Base-by-base conservation (phyloP, 1,140 invertebrate genomes). In the Ips typographus region DNA sequence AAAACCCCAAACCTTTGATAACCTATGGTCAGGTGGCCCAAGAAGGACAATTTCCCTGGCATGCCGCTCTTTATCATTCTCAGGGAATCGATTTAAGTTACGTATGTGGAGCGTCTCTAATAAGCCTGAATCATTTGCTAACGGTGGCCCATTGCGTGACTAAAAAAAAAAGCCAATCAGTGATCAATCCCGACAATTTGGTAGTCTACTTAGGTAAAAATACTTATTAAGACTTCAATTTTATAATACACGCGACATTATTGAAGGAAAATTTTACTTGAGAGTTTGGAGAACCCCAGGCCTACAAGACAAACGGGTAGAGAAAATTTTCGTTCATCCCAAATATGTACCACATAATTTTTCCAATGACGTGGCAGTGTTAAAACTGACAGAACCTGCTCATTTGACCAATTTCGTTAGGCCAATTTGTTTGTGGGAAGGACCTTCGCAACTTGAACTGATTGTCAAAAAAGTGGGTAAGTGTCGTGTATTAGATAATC, bases 91-190 rank as follows among this genome's bases (percentile, higher is more conserved):
- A 79, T 65, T 57, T 80, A 42, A 72, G 83, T 51, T 89, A 88
- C 72, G 82, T 82, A 38, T 96, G 94, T 76, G 93, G 93, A 0
- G 93, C 92, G 1, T 93, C 92, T 0, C 81, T 96, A 57, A 88
- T 96, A 4, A 87, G 87, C 0, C 81, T 85, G 1, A 78, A 83
- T 41, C 91, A 92, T 83, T 85, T 95, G 0, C 80, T 95, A 42
- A 95, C 93, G 0, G 93, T 93, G 0, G 93, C 92, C 0, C 93
- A 95, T 77, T 95, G 94, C 78, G 86, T 88, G 36, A 85, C 84
- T 0, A 76, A 78, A 53, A 81, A 66, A 41, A 73, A 72, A 39
- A 75, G 74, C 1, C 68, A 74, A 36, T 70, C 37, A n/a, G 39
- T 71, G 2, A 64, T 78, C 3, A 73, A 74, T 70, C 72, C 75